Percentiles rank a stretch among this genome's conserved stretches.
phyloP scores from a whole-genome alignment of 2,888 invertebrate genomes.

The Congeria kusceri region DNA sequence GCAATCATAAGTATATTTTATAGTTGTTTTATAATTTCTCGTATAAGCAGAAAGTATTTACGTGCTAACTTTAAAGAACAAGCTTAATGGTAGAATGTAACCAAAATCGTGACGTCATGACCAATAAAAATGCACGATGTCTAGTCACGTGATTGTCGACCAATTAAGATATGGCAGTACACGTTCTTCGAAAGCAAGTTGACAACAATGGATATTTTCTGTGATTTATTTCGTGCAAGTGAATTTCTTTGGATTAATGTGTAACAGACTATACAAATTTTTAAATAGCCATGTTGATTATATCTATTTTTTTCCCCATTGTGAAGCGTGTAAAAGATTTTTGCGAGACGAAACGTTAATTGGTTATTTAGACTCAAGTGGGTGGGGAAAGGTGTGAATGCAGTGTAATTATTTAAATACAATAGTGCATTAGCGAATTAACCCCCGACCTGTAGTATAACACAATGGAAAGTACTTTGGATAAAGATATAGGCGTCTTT shows the following conservation, averaged over 20 bases:
- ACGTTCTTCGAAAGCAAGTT: constrained; percentile 22
- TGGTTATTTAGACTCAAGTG: neutral
- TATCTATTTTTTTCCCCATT: neutral
- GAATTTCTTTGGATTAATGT: neutral
- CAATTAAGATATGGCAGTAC: constrained; percentile 37
- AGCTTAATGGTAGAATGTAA: no score
- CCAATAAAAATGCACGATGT: no score
- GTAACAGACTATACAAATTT: neutral
- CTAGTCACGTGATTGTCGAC: neutral
- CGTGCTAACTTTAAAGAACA: no score
- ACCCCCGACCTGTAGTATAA: constrained; percentile 12
- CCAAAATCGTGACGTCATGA: no score
- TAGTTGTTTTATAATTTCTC: no score
- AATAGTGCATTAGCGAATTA: constrained; percentile 15
- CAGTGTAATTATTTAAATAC: constrained; percentile 13
- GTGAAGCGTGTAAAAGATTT: neutral
- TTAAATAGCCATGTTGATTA: neutral
- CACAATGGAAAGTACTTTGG: constrained; percentile 76
- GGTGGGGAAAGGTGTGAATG: constrained; percentile 7
- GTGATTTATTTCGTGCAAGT: constrained; percentile 1
- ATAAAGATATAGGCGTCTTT: constrained; percentile 88
- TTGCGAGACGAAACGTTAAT: neutral
- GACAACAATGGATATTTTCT: constrained; percentile 48
- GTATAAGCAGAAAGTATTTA: no score
- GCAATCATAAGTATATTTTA: no score